These are phyloP conservation scores for Sitobion miscanthi DNA, from an alignment of 1,140 invertebrate species.

Conservation along the genomic window DNA sequence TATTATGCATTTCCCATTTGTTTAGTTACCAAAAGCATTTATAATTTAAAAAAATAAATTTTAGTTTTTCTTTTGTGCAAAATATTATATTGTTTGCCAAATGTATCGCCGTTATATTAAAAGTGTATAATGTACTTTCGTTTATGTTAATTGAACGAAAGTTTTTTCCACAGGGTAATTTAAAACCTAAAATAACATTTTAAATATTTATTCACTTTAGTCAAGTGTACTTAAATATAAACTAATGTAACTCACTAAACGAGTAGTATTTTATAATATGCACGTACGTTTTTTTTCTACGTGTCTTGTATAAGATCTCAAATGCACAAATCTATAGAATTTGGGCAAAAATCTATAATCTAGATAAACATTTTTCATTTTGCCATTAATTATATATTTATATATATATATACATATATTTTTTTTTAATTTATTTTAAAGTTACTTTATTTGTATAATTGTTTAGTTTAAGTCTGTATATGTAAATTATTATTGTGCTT, in stretches of 20 bases:
- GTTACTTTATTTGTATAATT: conserved; percentile 54
- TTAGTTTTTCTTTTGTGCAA: conserved; percentile 43
- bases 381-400: conserved; percentile 48
- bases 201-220: conserved; percentile 52
- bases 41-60: conserved; percentile 30
- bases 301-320: conserved; percentile 56
- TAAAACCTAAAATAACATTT: conserved; percentile 26
- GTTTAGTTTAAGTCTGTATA: conserved; percentile 52
- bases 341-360: conserved; percentile 46
- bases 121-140: conserved; percentile 28
- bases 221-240: conserved; percentile 56
- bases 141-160: conserved; percentile 14
- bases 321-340: conserved; percentile 46
- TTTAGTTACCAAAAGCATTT: conserved; percentile 57
- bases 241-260: conserved; percentile 50
- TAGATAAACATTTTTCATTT: conserved; percentile 51
- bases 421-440: conserved; percentile 53
- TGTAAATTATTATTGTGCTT: conserved; percentile 55
- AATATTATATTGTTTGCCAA: conserved; percentile 14
- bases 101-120: conserved; percentile 6
- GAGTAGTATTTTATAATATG: conserved; percentile 56
- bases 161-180: conserved; percentile 52
- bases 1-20: conserved; percentile 30
- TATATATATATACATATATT: conserved; percentile 26
- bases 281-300: conserved; percentile 51